Evolutionary conservation across 2,888 invertebrate species (phyloP).

Genomic region (Nomada hirtipes): DNA sequence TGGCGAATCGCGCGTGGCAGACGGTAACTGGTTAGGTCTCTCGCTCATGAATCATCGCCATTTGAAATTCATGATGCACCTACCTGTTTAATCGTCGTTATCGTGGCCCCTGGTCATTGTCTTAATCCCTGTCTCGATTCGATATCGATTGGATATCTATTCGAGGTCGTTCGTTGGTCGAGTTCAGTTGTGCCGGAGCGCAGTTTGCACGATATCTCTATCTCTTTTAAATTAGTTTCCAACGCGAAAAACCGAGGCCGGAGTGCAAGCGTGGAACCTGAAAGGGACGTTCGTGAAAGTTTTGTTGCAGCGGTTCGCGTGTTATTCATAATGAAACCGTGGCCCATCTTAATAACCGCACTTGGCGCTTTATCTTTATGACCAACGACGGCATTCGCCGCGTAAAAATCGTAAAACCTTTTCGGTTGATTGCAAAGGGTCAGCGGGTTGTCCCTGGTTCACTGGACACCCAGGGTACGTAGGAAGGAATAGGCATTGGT

Average conservation of each 20-base stretch:
- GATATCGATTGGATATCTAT: conserved; percentile 25
- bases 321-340: conserved; percentile 60
- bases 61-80: conserved; percentile 43
- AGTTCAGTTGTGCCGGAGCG: background rate
- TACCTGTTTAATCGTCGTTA: conserved; percentile 37
- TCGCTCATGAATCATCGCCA: conserved; percentile 38
- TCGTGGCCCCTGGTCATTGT: conserved; percentile 19
- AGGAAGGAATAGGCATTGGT: conserved; percentile 43
- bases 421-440: conserved; percentile 24
- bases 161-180: conserved; percentile 1
- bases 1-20: no score
- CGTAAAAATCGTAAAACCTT: conserved; percentile 47
- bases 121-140: conserved; percentile 9
- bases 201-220: conserved; percentile 5
- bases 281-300: conserved; percentile 15
- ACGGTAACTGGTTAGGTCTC: background rate
- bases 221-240: conserved; percentile 4
- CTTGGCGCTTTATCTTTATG: conserved; percentile 60
- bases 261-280: background rate
- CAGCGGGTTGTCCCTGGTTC: background rate
- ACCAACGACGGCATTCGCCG: conserved; percentile 21
- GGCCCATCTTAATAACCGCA: conserved; percentile 61
- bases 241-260: conserved; percentile 1
- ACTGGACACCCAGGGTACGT: conserved; percentile 31
- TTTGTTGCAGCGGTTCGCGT: background rate